Evolutionary conservation across 30 jellyfish, hydroid and myxozoan genomes (phyloP), one percentile per base, ranked within the genome.

Genomic region (Sanderia malayensis): DNA sequence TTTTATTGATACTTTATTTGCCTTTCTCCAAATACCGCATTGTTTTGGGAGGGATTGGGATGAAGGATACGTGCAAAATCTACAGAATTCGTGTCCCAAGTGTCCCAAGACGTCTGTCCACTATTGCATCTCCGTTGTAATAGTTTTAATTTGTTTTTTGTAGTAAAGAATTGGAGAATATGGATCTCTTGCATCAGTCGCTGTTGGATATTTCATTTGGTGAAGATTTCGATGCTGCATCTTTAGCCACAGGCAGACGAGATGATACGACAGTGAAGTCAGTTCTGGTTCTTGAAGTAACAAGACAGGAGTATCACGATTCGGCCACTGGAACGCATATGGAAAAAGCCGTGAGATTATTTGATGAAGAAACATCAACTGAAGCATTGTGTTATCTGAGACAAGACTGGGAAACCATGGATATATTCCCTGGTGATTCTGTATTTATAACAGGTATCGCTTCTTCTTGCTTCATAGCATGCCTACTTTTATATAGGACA

Each of bases 381-480:
- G 86, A 70, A 25, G 76, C 82, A 17, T 33, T 31, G 30, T 89
- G 97, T 46, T 71, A 53, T 49, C 58, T 89, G 66, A 63, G 94
- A 70, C 96, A 76, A 23, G 97, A 89, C 59, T 89, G 97, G 97
- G 84, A 68, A 21, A 61, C 62, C 7, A 30, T 82, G 89, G 88
- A 70, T 17, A 61, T 83, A 18, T 75, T 30, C 49, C 85, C 85
- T 44, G 93, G 92, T 6, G 97, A 89, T 57, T 24, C 71, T 1
- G 97, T 65, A 10, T 64, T 61, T 71, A 75, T 89, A 3, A 83
- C 92, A 74, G 95, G 97, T 89, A 7, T 0, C n/a, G n/a, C 31
- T 46, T n/a, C 18, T 10, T 10, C 11, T 45, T 45, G 11, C 58
- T 10, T 10, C n/a, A 10, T 45, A n/a, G 58, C 58, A 45, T 11